Base-by-base conservation (phyloP, 1,140 invertebrate species). In the Vanessa tameamea region DNA sequence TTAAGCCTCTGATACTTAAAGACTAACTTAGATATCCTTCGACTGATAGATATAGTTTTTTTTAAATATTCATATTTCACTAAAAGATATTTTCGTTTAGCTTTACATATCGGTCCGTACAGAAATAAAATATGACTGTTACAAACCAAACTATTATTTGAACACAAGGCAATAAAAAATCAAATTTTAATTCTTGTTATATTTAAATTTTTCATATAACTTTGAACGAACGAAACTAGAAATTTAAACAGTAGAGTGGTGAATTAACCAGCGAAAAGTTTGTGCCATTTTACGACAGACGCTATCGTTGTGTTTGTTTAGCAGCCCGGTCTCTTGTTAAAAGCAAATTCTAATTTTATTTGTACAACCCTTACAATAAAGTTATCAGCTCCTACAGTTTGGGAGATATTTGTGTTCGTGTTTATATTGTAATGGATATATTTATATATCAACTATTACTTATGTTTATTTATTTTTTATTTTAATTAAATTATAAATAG, bases 191-290 rank as follows among this genome's bases (percentile, higher is more conserved):
- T 53, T 16, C n/a, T n/a, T 16, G 51, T n/a, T 53, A 23, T 59
- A 26, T 59, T 3, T 26, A 59, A 53, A 53, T 53, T 59, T 59
- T 59, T 59, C 13, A 51, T 59, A 59, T 3, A 59, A 31, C 23
- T 59, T 31, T 20, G 53, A 26, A 20, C 20, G 73, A 5, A 20
- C 47, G 47, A 61, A 74, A 78, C 64, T 64, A 75, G 55, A 75
- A 84, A 86, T 83, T 82, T 82, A 81, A 84, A 84, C 78, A 80
- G 74, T 75, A 68, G 47, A 75, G 72, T 77, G 66, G 77, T 75
- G 73, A 78, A 76, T 81, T 83, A 78, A 81, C 66, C 76, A 73
- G 73, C 63, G 6, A 68, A 51, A 79, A 80, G 80, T 75, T 82
- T 81, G 75, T 73, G 68, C 69, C 71, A 76, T 82, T 78, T 77